Evolutionary conservation across 2,888 invertebrate genomes (phyloP).

Genomic region (Ectemnius continuus): DNA sequence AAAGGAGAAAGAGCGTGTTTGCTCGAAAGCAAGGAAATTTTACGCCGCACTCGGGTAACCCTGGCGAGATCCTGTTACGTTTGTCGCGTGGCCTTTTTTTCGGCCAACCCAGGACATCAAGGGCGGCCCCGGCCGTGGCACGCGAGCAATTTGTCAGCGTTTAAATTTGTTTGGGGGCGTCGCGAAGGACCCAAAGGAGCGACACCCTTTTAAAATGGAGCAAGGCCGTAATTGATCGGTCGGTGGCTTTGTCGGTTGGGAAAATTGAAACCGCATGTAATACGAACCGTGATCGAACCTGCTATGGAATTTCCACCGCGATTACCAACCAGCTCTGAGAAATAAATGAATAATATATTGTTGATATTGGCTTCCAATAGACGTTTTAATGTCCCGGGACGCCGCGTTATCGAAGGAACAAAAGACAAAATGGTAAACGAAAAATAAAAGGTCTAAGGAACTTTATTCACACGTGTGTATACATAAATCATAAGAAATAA

Average conservation of each 20-base stretch:
- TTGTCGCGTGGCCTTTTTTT: constrained; percentile 43
- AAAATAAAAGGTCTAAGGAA: constrained; percentile 25
- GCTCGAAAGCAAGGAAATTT: constrained; percentile 6
- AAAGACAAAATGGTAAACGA: constrained; percentile 9
- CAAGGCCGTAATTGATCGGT: constrained; percentile 48
- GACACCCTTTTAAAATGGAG: constrained; percentile 59
- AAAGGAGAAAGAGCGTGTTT: neutral
- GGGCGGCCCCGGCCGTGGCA: constrained; percentile 34
- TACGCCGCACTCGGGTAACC: constrained; percentile 27
- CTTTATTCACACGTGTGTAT: constrained; percentile 47
- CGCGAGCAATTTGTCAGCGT: constrained; percentile 61
- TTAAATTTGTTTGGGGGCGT: constrained; percentile 50
- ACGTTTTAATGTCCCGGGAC: neutral
- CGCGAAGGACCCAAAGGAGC: constrained; percentile 42
- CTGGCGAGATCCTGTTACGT: constrained; percentile 23
- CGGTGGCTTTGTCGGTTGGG: constrained; percentile 29
- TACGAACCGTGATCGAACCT: constrained; percentile 22
- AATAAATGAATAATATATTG: neutral
- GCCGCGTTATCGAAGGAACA: constrained; percentile 19
- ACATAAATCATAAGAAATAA: constrained; percentile 40
- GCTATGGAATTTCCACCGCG: neutral
- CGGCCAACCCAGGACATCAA: constrained; percentile 9
- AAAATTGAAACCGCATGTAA: constrained; percentile 50
- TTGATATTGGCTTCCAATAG: too few relatives aligned
- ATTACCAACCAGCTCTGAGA: constrained; percentile 24